Evolutionary conservation across 2,113 vertebrate species (phyloP).

Genomic region (Glareola pratincola): DNA sequence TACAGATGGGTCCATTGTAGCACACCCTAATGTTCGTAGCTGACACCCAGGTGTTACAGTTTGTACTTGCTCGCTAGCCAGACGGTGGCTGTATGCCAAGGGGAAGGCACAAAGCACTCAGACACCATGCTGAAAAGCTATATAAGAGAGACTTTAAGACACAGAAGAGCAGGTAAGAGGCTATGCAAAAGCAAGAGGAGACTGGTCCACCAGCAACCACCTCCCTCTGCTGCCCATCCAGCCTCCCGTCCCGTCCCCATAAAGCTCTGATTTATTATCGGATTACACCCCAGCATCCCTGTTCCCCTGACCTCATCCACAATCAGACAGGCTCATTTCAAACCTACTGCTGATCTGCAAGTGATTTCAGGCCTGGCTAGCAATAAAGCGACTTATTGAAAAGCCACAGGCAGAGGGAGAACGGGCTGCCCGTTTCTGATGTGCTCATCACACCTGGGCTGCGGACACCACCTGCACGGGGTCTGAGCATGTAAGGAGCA

Average conservation of each 20-base stretch:
- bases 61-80: conserved; percentile 68
- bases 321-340: not conserved
- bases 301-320: not conserved
- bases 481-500: not conserved
- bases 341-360: not conserved
- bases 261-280: not conserved
- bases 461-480: not conserved
- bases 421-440: not conserved
- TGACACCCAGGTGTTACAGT: conserved; percentile 70
- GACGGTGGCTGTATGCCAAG: conserved; percentile 57
- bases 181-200: not conserved
- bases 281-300: not conserved
- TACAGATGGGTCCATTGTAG: conserved; percentile 72
- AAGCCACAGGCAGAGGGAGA: not conserved
- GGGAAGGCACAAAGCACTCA: conserved; percentile 57
- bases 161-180: conserved; percentile 19
- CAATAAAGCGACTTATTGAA: not conserved
- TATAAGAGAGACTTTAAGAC: conserved; percentile 36
- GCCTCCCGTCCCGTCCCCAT: fast-evolving
- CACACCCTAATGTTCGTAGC: conserved; percentile 71
- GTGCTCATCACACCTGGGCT: not conserved
- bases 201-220: not conserved
- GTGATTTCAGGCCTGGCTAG: conserved; percentile 2
- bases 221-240: not conserved
- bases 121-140: conserved; percentile 34